Evolutionary conservation across 2,888 invertebrate genomes (phyloP).

Genomic region (Sarcophaga variegata): DNA sequence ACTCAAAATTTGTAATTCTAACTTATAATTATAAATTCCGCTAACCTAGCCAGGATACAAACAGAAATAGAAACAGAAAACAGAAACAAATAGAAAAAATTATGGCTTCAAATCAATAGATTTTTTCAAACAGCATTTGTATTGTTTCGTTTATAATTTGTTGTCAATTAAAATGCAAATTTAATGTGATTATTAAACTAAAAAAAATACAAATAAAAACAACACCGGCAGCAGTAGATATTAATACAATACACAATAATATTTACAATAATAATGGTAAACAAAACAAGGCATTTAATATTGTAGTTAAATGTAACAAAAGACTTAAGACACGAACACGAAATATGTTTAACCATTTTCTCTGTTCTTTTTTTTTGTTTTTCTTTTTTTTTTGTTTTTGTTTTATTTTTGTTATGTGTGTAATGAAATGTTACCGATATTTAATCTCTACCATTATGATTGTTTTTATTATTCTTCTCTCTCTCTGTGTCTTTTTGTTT

Average conservation of each 20-base stretch:
- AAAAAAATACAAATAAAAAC: background rate
- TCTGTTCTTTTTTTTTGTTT: background rate
- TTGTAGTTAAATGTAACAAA: constrained; percentile 37
- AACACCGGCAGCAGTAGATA: background rate
- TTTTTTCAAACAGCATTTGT: background rate
- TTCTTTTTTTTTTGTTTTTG: constrained; percentile 4
- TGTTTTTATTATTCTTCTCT: background rate
- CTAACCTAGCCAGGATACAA: constrained; percentile 20
- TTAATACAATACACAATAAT: background rate
- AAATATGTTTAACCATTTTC: background rate
- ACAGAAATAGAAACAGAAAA: constrained; percentile 16
- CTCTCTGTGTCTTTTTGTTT: background rate
- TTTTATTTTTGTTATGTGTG: constrained; percentile 2
- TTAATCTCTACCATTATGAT: constrained; percentile 33
- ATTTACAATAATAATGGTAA: constrained; percentile 18
- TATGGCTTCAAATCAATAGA: constrained; percentile 35
- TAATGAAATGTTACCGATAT: constrained; percentile 38
- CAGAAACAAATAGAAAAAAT: constrained; percentile 16
- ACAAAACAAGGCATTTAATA: constrained; percentile 39
- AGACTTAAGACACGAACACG: constrained; percentile 59
- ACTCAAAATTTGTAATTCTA: constrained; percentile 14
- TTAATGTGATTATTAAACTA: constrained; percentile 61
- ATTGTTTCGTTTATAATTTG: constrained; percentile 59
- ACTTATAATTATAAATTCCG: constrained; percentile 57
- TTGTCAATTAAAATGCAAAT: constrained; percentile 69